Conservation (phyloP, 2,797 vertebrate genomes). For the Syncerus caffer region DNA sequence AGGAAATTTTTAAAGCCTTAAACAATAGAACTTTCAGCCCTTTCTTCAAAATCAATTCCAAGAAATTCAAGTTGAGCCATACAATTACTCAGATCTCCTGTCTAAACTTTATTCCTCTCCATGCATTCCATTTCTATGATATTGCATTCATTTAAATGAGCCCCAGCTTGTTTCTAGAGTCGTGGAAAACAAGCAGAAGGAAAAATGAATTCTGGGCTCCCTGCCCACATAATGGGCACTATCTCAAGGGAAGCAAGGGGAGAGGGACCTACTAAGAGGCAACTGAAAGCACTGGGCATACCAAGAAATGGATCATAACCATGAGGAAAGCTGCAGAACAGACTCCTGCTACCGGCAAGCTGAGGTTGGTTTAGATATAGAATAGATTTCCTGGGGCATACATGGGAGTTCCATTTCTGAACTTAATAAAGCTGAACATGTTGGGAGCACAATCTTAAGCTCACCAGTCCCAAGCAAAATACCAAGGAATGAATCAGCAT, state of each 20-base stretch:
- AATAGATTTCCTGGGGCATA: neutral
- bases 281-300: neutral
- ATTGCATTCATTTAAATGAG: neutral
- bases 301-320: neutral
- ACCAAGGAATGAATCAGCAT: neutral
- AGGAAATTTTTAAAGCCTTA: neutral
- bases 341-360: neutral
- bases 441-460: neutral
- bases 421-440: neutral
- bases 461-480: neutral
- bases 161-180: neutral
- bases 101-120: neutral
- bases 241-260: neutral
- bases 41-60: neutral
- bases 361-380: neutral
- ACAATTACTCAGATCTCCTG: neutral
- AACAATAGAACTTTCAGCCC: neutral
- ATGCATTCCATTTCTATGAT: neutral
- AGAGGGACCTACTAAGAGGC: neutral
- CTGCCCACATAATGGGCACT: neutral
- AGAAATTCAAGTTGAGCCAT: neutral
- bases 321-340: neutral
- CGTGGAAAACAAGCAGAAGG: neutral
- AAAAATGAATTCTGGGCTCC: neutral
- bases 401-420: neutral